A percentile compares a stretch with the other conserved stretches of the same genome.
Evolutionary conservation across 2,113 vertebrate genomes (phyloP).

Genomic region (Saimiri boliviensis): DNA sequence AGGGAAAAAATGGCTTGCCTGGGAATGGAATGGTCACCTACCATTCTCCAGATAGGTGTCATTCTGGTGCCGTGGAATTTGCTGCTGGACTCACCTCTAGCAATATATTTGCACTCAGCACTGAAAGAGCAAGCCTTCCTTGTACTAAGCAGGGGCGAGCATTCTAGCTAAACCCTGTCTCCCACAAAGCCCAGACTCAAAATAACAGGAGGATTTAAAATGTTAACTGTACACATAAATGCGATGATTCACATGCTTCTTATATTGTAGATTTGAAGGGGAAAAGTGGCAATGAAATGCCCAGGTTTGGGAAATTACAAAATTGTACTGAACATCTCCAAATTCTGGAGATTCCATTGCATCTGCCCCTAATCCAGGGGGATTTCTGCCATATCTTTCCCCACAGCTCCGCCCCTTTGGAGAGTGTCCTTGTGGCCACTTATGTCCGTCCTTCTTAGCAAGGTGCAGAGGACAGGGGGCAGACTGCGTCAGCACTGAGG

Average conservation of each 20-base stretch:
- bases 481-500: background rate
- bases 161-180: background rate
- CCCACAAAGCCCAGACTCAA: background rate
- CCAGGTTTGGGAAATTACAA: background rate
- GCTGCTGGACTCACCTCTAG: background rate
- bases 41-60: background rate
- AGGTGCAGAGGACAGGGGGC: background rate
- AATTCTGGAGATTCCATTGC: background rate
- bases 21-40: background rate
- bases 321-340: background rate
- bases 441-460: background rate
- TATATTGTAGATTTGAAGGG: background rate
- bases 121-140: background rate
- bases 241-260: background rate
- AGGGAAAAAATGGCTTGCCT: background rate
- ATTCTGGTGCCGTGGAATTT: background rate
- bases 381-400: too few relatives aligned
- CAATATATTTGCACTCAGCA: too few relatives aligned
- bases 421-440: background rate
- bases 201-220: background rate
- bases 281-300: background rate
- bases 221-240: background rate
- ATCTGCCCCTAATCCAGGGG: background rate
- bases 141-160: background rate
- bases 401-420: background rate